phyloP scores from a whole-genome alignment of 2,113 vertebrate species.

The Prinia subflava region DNA sequence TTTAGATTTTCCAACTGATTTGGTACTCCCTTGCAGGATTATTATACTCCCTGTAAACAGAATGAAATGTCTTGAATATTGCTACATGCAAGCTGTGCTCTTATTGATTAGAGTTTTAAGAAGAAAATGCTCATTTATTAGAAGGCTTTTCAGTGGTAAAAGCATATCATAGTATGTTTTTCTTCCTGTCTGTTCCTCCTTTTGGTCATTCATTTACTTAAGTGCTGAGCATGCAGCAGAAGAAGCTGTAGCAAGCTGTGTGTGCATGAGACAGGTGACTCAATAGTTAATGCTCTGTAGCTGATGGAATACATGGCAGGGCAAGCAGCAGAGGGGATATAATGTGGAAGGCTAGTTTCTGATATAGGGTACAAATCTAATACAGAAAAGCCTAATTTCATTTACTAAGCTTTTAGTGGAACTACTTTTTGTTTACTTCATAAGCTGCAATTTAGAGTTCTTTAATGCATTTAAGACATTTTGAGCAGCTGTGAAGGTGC shows the following conservation, averaged over 20 bases:
- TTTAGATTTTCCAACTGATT: not conserved
- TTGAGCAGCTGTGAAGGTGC: not conserved
- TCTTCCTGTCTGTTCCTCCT: not conserved
- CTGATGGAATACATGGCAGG: not conserved
- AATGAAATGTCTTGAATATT: not conserved
- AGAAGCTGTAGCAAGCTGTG: not conserved
- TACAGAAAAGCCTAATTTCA: not conserved
- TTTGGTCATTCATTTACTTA: not conserved
- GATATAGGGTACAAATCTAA: not conserved
- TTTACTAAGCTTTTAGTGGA: constrained; percentile 21
- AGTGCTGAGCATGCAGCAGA: not conserved
- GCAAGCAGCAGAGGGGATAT: not conserved
- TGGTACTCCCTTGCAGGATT: not conserved
- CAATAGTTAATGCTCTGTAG: not conserved
- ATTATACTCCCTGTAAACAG: not conserved
- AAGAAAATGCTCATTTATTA: not conserved
- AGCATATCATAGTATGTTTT: not conserved
- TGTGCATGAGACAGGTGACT: not conserved
- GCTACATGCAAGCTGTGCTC: not conserved
- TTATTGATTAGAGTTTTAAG: not conserved
- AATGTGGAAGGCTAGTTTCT: not conserved
- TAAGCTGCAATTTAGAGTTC: not conserved
- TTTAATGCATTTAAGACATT: not conserved
- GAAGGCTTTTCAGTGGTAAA: not conserved
- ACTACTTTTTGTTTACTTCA: not conserved